These are phyloP conservation scores for Bellardia bayeri DNA, from an alignment of 2,888 invertebrate species.

Conservation along the genomic window DNA sequence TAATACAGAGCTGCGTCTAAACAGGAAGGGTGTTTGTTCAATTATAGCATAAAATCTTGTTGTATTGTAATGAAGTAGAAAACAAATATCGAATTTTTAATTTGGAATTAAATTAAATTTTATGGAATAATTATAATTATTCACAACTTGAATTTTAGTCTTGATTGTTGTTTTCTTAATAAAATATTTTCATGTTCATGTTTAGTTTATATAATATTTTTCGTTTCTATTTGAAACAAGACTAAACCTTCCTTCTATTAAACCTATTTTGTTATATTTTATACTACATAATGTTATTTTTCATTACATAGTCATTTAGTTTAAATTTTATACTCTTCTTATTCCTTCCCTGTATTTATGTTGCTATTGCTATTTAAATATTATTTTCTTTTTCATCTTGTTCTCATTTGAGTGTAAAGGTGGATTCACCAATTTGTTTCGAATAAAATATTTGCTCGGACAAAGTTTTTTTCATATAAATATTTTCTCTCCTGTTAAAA, in stretches of 20 bases:
- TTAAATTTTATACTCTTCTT: constrained; percentile 38
- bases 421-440: too few relatives aligned
- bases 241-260: constrained; percentile 18
- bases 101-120: constrained; percentile 25
- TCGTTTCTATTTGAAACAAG: constrained; percentile 13
- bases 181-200: background rate
- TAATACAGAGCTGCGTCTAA: constrained; percentile 23
- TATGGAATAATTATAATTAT: constrained; percentile 25
- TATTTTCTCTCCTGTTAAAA: too few relatives aligned
- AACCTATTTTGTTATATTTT: constrained; percentile 18
- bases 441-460: too few relatives aligned
- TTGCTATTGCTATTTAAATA: constrained; percentile 52
- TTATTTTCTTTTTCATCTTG: constrained; percentile 2
- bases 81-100: constrained; percentile 14
- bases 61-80: background rate
- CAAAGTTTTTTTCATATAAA: too few relatives aligned
- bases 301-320: background rate
- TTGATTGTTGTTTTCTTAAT: background rate
- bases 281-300: constrained; percentile 11
- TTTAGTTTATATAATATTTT: background rate
- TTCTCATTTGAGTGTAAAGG: background rate
- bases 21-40: constrained; percentile 11
- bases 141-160: constrained; percentile 14
- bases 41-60: constrained; percentile 5
- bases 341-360: constrained; percentile 62